phyloP scores from a whole-genome alignment of 2,797 vertebrate species.

The Hippocampus kuda region DNA sequence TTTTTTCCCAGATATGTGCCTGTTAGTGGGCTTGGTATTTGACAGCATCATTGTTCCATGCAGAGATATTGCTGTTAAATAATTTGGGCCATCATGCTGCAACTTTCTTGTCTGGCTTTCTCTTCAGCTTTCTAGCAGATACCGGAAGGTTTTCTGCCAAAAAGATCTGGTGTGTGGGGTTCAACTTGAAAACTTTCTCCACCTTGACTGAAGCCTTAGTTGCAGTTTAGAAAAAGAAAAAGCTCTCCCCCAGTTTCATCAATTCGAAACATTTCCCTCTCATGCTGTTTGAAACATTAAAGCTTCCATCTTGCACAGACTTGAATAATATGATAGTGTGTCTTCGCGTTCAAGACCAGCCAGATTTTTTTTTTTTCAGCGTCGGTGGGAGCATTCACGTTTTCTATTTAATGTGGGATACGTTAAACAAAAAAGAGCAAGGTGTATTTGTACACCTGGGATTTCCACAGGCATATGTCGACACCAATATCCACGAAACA shows the following conservation, averaged over 20 bases:
- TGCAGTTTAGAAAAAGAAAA: neutral
- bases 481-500: neutral
- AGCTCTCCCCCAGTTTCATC: neutral
- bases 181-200: too few species aligned
- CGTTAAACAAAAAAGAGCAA: neutral
- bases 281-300: neutral
- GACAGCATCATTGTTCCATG: too few species aligned
- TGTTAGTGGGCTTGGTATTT: too few species aligned
- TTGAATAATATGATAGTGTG: neutral
- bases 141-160: neutral
- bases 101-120: neutral
- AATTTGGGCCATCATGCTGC: neutral
- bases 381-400: neutral
- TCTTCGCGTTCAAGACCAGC: neutral
- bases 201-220: neutral
- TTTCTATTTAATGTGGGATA: neutral
- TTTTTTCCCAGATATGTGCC: too few species aligned
- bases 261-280: neutral
- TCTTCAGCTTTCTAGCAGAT: slow-evolving; percentile 1
- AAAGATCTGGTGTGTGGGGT: neutral
- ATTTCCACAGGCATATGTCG: neutral
- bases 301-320: neutral
- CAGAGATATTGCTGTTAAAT: neutral
- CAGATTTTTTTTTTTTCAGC: neutral
- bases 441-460: neutral